Evolutionary conservation across 1,140 invertebrate genomes (phyloP).

Genomic region (Drosophila suzukii): DNA sequence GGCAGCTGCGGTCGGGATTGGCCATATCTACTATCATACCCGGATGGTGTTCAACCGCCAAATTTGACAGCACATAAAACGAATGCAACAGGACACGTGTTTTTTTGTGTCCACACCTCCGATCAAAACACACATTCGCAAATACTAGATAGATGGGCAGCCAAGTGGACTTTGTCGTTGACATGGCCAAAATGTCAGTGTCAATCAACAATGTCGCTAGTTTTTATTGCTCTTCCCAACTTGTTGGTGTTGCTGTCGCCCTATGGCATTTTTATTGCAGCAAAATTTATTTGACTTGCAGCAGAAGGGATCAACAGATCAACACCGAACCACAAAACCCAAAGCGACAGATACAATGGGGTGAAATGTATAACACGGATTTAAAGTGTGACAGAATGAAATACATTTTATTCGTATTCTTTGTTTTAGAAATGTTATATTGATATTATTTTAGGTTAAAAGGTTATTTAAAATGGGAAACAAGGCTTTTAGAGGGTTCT

Average conservation of each 20-base stretch:
- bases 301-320: conserved; percentile 42
- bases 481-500: background rate
- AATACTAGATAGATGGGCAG: conserved; percentile 17
- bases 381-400: conserved; percentile 51
- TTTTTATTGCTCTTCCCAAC: conserved; percentile 43
- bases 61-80: conserved; percentile 47
- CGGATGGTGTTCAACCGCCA: conserved; percentile 38
- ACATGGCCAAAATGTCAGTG: conserved; percentile 72
- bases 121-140: conserved; percentile 14
- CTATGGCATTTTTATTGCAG: conserved; percentile 74
- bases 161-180: conserved; percentile 51
- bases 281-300: conserved; percentile 68
- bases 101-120: conserved; percentile 9
- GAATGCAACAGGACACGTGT: conserved; percentile 40
- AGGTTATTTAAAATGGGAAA: no score
- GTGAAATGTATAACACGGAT: conserved; percentile 42
- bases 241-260: conserved; percentile 34
- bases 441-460: background rate
- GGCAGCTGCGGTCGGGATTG: conserved; percentile 22
- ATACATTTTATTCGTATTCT: conserved; percentile 33
- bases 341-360: conserved; percentile 30
- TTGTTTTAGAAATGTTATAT: background rate
- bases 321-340: conserved; percentile 30
- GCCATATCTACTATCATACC: conserved; percentile 33
- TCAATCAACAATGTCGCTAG: conserved; percentile 73